These are phyloP conservation scores for Cenopis cana DNA, from an alignment of 2,888 invertebrate genomes.

Conservation along the genomic window DNA sequence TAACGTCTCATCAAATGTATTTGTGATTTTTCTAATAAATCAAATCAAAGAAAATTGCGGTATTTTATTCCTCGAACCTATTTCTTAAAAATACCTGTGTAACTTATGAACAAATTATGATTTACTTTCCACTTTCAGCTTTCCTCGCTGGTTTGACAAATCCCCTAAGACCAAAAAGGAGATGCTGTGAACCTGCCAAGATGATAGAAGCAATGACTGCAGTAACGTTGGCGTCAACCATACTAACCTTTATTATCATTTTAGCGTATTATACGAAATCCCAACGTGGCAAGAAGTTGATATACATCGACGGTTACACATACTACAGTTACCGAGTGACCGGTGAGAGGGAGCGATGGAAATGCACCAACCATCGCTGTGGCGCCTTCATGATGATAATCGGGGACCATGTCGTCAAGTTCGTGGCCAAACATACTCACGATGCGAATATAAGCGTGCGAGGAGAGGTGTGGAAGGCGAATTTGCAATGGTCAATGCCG, in stretches of 20 bases:
- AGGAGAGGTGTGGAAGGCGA: conserved; percentile 15
- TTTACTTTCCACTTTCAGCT: conserved; percentile 1
- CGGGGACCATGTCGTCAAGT: conserved; percentile 22
- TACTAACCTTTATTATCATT: not conserved
- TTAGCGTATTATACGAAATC: conserved; percentile 40
- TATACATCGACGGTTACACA: conserved; percentile 42
- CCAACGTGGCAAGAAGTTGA: conserved; percentile 42
- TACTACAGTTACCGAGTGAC: conserved; percentile 41
- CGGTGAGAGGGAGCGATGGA: conserved; percentile 32
- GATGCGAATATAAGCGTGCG: not conserved
- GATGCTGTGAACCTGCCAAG: conserved; percentile 26
- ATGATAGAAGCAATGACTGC: conserved; percentile 6
- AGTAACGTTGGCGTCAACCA: no score
- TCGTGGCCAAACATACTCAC: conserved; percentile 28
- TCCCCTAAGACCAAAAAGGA: conserved; percentile 6
- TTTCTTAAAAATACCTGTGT: not conserved
- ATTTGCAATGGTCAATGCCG: conserved; percentile 4
- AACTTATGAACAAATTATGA: not conserved
- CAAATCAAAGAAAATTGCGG: not conserved
- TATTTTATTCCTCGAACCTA: not conserved
- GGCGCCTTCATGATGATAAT: conserved; percentile 26
- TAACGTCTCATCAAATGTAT: not conserved
- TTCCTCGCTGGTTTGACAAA: conserved; percentile 1
- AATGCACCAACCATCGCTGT: conserved; percentile 38
- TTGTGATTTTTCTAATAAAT: not conserved